Percentiles rank a stretch among this genome's conserved stretches.
phyloP scores from a whole-genome alignment of 2,113 vertebrate genomes.

The Anhinga anhinga region DNA sequence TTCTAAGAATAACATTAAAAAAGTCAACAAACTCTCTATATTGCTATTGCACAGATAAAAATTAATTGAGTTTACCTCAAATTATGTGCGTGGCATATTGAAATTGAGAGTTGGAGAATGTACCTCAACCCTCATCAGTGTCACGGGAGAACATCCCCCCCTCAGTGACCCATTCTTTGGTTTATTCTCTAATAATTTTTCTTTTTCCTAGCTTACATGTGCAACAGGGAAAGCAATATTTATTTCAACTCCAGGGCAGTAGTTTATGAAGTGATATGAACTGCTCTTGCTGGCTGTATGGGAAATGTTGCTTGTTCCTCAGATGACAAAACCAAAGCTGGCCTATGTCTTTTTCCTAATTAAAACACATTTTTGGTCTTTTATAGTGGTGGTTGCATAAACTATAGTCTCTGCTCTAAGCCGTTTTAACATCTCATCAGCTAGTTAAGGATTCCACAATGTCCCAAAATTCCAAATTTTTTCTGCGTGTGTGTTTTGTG shows the following conservation, averaged over 20 bases:
- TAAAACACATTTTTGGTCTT: slow-evolving; percentile 56
- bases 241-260: slow-evolving; percentile 14
- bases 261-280: slow-evolving; percentile 55
- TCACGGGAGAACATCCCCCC: neutral
- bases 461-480: neutral
- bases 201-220: neutral
- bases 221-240: neutral
- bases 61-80: neutral
- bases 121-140: neutral
- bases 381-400: slow-evolving; percentile 45
- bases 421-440: neutral
- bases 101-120: neutral
- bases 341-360: neutral
- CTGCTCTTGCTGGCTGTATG: slow-evolving; percentile 63
- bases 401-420: slow-evolving; percentile 32
- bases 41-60: neutral
- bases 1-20: neutral
- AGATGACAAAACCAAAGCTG: slow-evolving; percentile 61
- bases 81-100: accelerated
- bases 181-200: neutral
- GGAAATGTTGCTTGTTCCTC: slow-evolving; percentile 1
- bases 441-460: slow-evolving; percentile 35
- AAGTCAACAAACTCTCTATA: neutral
- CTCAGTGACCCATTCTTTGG: neutral
- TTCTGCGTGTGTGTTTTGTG: neutral